Base-by-base conservation (phyloP, 2,888 invertebrate species). In the Tenthredo mesomela region DNA sequence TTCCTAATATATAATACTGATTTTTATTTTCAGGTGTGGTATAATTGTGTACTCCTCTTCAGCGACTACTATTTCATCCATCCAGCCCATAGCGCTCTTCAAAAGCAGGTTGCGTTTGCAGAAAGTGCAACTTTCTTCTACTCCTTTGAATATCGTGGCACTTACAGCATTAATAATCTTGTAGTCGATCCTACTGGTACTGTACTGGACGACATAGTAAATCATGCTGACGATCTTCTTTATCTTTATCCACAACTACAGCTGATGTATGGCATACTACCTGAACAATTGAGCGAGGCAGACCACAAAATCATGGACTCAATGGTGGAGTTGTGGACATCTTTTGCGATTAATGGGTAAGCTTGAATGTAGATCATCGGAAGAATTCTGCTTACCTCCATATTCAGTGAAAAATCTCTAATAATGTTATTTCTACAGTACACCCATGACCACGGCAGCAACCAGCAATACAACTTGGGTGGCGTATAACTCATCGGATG, bases 101-200 rank as follows among this genome's bases (percentile, higher is more conserved):
- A 75, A 25, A 12, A 43, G 21, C 75, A 75, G 47, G 5, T 25
- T 7, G 47, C 75, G 12, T 12, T 15, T 15, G 75, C 75, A 6
- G 12, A n/a, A 43, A 47, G 21, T 4, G 15, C 47, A 12, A 1
- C 21, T 1, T 75, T 21, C 25, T 29, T 75, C 21, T 75, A 75
- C 40, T 29, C 29, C 12, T 75, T 75, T 25, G 75, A 43, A 15
- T 75, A 75, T 47, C 50, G 75, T 4, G 75, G 75, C 5, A 75
- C 47, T 25, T 2, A 9, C 47, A 29, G 47, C 75, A 1, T 15
- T 25, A 9, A 2, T 18, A n/a, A 15, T 29, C 61, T 3, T 25
- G 7, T 10, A 9, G 33, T 33, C 61, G 61, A 25, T 10, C 10
- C 10, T 10, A 5, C 3, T 10, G 25, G 29, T 12, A 21, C 21